phyloP scores from a whole-genome alignment of 2,113 vertebrate genomes.

The Oncorhynchus clarkii region DNA sequence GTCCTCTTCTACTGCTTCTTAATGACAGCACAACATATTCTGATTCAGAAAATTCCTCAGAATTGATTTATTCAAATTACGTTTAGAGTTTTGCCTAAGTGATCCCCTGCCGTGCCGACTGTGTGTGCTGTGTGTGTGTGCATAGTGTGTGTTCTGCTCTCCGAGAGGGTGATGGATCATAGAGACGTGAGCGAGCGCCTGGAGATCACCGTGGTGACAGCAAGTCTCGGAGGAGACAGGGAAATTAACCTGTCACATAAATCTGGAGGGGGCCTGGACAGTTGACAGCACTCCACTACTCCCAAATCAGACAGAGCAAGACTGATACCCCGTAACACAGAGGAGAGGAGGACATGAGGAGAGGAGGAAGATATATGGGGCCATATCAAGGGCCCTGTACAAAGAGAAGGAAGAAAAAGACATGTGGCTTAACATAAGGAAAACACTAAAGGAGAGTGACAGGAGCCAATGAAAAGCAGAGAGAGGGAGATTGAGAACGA shows the following conservation, averaged over 20 bases:
- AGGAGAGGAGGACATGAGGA: neutral
- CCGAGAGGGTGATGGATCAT: conserved; percentile 34
- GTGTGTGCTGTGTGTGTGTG: neutral
- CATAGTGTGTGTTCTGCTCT: neutral
- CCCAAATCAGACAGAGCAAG: conserved; percentile 1
- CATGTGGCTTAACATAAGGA: neutral
- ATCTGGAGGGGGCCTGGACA: conserved; percentile 13
- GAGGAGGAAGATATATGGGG: conserved; percentile 9
- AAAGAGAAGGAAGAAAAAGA: neutral
- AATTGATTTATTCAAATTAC: neutral
- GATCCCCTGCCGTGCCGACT: neutral
- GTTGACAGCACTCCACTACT: conserved; percentile 7
- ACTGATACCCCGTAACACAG: neutral
- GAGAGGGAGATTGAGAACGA: conserved; percentile 32
- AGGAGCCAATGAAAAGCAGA: conserved; percentile 1
- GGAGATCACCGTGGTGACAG: conserved; percentile 18
- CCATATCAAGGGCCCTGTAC: conserved; percentile 6
- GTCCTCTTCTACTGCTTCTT: neutral
- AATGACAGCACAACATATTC: neutral
- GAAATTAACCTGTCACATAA: conserved; percentile 48
- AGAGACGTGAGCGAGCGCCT: conserved; percentile 16
- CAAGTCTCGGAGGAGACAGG: conserved; percentile 5
- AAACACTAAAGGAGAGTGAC: conserved; percentile 6
- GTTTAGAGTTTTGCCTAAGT: neutral
- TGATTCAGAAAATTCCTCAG: neutral